These are phyloP conservation scores for Apotomis capreana DNA, from an alignment of 2,888 invertebrate genomes.

Conservation along the genomic window DNA sequence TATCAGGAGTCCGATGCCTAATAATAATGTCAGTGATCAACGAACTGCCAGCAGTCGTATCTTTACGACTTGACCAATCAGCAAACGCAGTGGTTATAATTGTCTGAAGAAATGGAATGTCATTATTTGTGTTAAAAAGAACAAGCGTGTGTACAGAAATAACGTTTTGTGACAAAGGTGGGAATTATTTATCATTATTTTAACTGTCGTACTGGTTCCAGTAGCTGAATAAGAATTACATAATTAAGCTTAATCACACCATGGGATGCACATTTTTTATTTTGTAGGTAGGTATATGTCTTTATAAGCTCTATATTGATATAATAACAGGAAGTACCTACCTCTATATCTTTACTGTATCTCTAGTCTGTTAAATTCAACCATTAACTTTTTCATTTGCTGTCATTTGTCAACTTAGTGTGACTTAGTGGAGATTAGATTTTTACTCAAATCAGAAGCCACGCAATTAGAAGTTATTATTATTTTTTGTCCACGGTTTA, in stretches of 20 bases:
- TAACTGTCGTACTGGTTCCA: constrained; percentile 43
- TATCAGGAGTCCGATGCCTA: too few relatives aligned
- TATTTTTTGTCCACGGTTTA: too few relatives aligned
- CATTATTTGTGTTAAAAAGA: constrained; percentile 59
- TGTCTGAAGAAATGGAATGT: constrained; percentile 65
- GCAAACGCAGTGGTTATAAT: constrained; percentile 52
- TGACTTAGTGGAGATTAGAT: too few relatives aligned
- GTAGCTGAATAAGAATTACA: constrained; percentile 38
- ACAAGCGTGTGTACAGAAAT: constrained; percentile 54
- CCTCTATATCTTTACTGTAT: too few relatives aligned
- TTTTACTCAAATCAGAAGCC: too few relatives aligned
- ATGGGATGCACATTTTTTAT: constrained; percentile 18
- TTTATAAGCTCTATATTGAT: too few relatives aligned
- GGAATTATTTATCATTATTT: constrained; percentile 52
- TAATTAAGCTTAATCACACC: constrained; percentile 38
- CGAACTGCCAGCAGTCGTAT: constrained; percentile 1
- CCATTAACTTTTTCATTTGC: too few relatives aligned
- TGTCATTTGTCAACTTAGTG: too few relatives aligned
- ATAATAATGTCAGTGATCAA: constrained; percentile 17
- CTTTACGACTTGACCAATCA: constrained; percentile 8
- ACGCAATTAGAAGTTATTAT: too few relatives aligned
- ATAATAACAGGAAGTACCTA: too few relatives aligned
- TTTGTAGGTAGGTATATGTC: too few relatives aligned
- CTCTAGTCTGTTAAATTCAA: too few relatives aligned
- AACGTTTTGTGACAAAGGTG: constrained; percentile 58